Percentiles rank a stretch among this genome's conserved stretches.
Conservation (phyloP, 2,888 invertebrate genomes). For the Endomychus coccineus region DNA sequence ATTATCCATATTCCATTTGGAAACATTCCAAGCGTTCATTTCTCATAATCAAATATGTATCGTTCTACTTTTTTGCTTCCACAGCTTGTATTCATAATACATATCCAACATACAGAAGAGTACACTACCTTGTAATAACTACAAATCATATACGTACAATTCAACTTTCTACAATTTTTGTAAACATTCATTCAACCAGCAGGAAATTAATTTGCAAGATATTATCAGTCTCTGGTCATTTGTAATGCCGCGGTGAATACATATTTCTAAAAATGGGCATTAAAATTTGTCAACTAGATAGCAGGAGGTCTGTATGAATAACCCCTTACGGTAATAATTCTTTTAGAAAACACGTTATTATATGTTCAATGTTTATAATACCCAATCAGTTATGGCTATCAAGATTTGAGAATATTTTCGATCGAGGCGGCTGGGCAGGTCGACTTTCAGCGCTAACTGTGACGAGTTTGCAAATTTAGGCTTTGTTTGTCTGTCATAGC, state of each 20-base stretch:
- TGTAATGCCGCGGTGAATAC: slow-evolving; percentile 15
- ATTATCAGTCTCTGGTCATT: slow-evolving; percentile 17
- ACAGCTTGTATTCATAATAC: too few species aligned
- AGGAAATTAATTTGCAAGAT: slow-evolving; percentile 23
- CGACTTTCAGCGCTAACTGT: slow-evolving; percentile 31
- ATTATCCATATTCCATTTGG: too few species aligned
- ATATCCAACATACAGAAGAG: too few species aligned
- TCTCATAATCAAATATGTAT: too few species aligned
- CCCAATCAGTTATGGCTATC: slow-evolving; percentile 29
- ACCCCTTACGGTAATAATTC: slow-evolving; percentile 11
- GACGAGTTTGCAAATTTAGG: slow-evolving; percentile 34
- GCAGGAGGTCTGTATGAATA: slow-evolving; percentile 23
- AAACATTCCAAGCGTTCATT: too few species aligned
- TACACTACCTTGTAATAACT: too few species aligned
- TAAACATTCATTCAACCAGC: too few species aligned
- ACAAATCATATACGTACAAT: too few species aligned
- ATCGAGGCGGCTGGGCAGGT: slow-evolving; percentile 28
- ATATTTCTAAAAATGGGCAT: slow-evolving; percentile 22
- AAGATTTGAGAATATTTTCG: slow-evolving; percentile 30
- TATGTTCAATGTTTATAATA: slow-evolving; percentile 23
- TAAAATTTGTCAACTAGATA: slow-evolving; percentile 24
- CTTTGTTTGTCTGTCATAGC: slow-evolving; percentile 30
- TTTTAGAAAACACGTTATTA: slow-evolving; percentile 6
- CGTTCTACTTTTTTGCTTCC: too few species aligned
- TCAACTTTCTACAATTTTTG: too few species aligned